These are phyloP conservation scores for Brotula barbata DNA, from an alignment of 2,797 vertebrate genomes.

Conservation along the genomic window DNA sequence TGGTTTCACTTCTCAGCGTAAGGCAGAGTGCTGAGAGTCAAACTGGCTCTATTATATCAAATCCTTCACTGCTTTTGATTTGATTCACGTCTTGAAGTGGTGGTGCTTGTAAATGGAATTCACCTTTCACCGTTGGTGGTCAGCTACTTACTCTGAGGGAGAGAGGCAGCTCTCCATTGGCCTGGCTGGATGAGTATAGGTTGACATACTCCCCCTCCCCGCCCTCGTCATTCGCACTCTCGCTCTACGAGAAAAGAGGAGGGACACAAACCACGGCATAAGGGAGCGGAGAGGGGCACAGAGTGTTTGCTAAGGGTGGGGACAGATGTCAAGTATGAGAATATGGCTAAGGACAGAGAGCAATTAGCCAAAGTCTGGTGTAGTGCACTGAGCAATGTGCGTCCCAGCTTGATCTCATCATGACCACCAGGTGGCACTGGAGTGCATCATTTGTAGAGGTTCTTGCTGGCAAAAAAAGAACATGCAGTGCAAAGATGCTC, in stretches of 20 bases:
- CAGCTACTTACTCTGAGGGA: slow-evolving; percentile 92
- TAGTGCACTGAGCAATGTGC: slow-evolving; percentile 13
- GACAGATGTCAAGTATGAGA: slow-evolving; percentile 29
- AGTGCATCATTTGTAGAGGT: slow-evolving; percentile 51
- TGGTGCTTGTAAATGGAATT: slow-evolving; percentile 55
- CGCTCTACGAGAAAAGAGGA: slow-evolving; percentile 89
- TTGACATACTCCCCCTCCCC: slow-evolving; percentile 96
- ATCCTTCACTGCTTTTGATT: slow-evolving; percentile 24
- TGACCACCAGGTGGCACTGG: slow-evolving; percentile 69
- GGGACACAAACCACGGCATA: slow-evolving; percentile 72
- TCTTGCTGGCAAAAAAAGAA: slow-evolving; percentile 51
- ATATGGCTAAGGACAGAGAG: slow-evolving; percentile 41
- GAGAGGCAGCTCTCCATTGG: slow-evolving; percentile 87
- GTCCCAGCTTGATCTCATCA: slow-evolving; percentile 7
- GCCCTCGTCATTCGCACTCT: slow-evolving; percentile 87
- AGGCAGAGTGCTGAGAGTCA: slow-evolving; percentile 1
- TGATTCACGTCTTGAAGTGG: slow-evolving; percentile 64
- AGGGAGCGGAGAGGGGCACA: slow-evolving; percentile 68
- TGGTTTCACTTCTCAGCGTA: slow-evolving; percentile 7
- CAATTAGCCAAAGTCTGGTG: slow-evolving; percentile 32
- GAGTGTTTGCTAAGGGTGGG: slow-evolving; percentile 43
- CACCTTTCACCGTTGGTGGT: slow-evolving; percentile 58
- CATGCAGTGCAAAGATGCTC: slow-evolving; percentile 69
- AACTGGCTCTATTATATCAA: slow-evolving; percentile 5
- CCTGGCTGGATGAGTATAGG: slow-evolving; percentile 92